These are phyloP conservation scores for Mythimna loreyi DNA, from an alignment of 2,888 invertebrate genomes.

Conservation along the genomic window DNA sequence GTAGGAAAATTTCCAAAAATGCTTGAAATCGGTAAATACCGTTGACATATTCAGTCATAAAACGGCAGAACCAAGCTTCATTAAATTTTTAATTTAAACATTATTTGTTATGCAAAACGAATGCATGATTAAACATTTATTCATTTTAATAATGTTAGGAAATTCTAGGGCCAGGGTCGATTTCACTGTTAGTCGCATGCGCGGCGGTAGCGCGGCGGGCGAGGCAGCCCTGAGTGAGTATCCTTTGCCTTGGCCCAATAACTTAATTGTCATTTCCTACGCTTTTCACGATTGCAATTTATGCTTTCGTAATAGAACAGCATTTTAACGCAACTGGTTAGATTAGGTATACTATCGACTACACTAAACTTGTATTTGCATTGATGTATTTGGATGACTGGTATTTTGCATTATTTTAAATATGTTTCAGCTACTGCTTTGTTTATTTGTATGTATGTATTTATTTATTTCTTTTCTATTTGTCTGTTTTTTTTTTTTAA, in stretches of 20 bases:
- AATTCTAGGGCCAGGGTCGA: conserved; percentile 24
- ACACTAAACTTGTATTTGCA: neutral
- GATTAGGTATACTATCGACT: conserved; percentile 20
- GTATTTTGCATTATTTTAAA: too few relatives aligned
- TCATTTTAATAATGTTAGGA: neutral
- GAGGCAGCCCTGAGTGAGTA: conserved; percentile 60
- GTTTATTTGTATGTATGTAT: too few relatives aligned
- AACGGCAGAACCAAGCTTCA: too few relatives aligned
- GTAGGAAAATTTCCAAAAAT: too few relatives aligned
- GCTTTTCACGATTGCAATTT: conserved; percentile 64
- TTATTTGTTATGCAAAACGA: neutral
- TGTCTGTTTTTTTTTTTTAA: too few relatives aligned
- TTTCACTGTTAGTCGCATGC: conserved; percentile 32
- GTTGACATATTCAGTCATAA: too few relatives aligned
- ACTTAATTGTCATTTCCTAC: conserved; percentile 64
- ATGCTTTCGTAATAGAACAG: conserved; percentile 58
- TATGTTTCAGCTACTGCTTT: too few relatives aligned
- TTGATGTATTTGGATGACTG: too few relatives aligned
- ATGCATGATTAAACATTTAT: conserved; percentile 3
- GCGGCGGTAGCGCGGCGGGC: neutral
- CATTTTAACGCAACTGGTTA: conserved; percentile 43
- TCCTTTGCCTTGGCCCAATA: conserved; percentile 67
- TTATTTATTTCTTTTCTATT: too few relatives aligned
- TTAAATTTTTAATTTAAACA: neutral
- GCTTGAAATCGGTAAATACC: too few relatives aligned